Conservation (phyloP, 2,113 vertebrate species). For the Cepphus grylle region DNA sequence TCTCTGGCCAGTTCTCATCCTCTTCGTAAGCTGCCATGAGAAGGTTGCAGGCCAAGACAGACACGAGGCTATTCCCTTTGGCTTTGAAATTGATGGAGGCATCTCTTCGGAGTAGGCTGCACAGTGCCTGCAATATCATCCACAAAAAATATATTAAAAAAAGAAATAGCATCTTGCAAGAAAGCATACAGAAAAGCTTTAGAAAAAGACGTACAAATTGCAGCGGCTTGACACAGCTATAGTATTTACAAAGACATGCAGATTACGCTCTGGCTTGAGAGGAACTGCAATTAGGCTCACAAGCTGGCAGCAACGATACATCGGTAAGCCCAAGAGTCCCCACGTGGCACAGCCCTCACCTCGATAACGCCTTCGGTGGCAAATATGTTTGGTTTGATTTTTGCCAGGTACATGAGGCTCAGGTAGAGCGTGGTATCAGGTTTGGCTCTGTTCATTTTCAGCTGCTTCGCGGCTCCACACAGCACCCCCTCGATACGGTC, state of each 20-base stretch:
- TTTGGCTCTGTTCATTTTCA: slow-evolving; percentile 93
- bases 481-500: slow-evolving; percentile 92
- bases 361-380: slow-evolving; percentile 97
- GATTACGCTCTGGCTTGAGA: neutral
- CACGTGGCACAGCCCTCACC: slow-evolving; percentile 56
- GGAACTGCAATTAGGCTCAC: neutral
- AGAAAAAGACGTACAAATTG: neutral
- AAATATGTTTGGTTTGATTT: slow-evolving; percentile 98
- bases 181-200: neutral
- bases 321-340: accelerated
- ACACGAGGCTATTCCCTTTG: slow-evolving; percentile 95
- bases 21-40: slow-evolving; percentile 98
- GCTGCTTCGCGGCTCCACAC: slow-evolving; percentile 92
- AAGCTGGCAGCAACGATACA: accelerated
- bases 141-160: neutral
- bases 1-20: slow-evolving; percentile 98
- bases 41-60: slow-evolving; percentile 92
- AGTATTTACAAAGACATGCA: neutral
- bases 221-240: neutral
- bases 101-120: slow-evolving; percentile 92
- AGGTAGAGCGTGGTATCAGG: slow-evolving; percentile 91
- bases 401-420: slow-evolving; percentile 96
- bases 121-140: slow-evolving; percentile 81
- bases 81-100: slow-evolving; percentile 97
- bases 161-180: neutral